Evolutionary conservation across 2,888 invertebrate species (phyloP), one percentile per base, ranked within the genome.

Genomic region (Epiblema foenella): DNA sequence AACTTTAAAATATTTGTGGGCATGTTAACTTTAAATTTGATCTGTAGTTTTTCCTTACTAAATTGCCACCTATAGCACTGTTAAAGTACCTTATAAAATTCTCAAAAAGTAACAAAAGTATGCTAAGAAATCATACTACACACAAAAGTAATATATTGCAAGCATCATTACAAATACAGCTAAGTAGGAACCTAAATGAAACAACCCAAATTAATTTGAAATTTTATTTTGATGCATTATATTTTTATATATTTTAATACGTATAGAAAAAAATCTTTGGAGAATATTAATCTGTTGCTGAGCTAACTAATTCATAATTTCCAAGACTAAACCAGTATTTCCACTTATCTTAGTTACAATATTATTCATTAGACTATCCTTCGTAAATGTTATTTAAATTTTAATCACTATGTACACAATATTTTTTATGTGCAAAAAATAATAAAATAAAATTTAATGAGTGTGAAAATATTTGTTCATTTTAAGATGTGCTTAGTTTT

Each of bases 141-240:
- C n/a, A n/a, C n/a, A n/a, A n/a, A n/a, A n/a, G n/a, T n/a, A n/a
- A n/a, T n/a, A n/a, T n/a, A n/a, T n/a, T n/a, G n/a, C n/a, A n/a
- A n/a, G n/a, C n/a, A n/a, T n/a, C n/a, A n/a, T n/a, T n/a, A n/a
- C n/a, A 46, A 46, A 12, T 46, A 12, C 8, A n/a, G 2, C 3
- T 39, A 39, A 42, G 5, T n/a, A 42, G 5, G 15, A 1, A 24
- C 24, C 24, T 15, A 20, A 68, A 54, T 65, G 18, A 72, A 67
- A 73, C 57, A 46, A 63, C 33, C 1, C 11, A 18, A 33, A 63
- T 11, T 8, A 51, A 42, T 54, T 69, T 69, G 24, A 67, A 63
- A 67, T 69, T 67, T 67, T 69, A 69, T 73, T n/a, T 73, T 67
- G 9, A 54, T 65, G 52, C 58, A 29, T n/a, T n/a, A n/a, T 64